These are phyloP conservation scores for Characodon lateralis DNA, from an alignment of 2,797 vertebrate species.

Conservation along the genomic window DNA sequence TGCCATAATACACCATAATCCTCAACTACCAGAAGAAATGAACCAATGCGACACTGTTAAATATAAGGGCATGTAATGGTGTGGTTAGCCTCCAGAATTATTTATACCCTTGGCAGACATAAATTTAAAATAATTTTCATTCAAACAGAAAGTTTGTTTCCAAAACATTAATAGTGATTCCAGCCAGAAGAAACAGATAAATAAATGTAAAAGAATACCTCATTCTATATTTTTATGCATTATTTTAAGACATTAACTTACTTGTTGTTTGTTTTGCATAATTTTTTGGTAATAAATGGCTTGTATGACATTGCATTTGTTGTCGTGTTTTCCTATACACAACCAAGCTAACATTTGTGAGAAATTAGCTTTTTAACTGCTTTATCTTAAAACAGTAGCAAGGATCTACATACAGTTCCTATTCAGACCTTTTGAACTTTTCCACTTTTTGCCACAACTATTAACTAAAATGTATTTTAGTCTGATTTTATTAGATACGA, in stretches of 20 bases:
- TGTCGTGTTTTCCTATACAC: neutral
- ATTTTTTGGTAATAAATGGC: neutral
- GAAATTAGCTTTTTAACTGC: neutral
- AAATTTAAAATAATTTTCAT: neutral
- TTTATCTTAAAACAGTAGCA: neutral
- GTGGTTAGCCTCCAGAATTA: neutral
- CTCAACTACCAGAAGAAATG: neutral
- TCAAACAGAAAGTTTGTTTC: neutral
- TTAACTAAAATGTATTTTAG: neutral
- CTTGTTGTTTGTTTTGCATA: neutral
- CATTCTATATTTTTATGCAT: neutral
- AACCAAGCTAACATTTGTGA: neutral
- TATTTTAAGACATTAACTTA: neutral
- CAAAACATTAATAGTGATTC: too few relatives aligned
- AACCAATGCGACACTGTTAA: neutral
- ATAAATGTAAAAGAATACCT: neutral
- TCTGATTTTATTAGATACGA: neutral
- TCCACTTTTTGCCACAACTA: neutral
- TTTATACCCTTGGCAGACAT: neutral
- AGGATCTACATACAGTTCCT: neutral
- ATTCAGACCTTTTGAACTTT: neutral
- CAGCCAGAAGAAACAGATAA: too few relatives aligned
- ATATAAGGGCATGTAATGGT: neutral
- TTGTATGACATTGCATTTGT: neutral
- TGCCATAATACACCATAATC: neutral